Base-by-base conservation (phyloP, 2,797 vertebrate genomes). In the Pitangus sulphuratus region DNA sequence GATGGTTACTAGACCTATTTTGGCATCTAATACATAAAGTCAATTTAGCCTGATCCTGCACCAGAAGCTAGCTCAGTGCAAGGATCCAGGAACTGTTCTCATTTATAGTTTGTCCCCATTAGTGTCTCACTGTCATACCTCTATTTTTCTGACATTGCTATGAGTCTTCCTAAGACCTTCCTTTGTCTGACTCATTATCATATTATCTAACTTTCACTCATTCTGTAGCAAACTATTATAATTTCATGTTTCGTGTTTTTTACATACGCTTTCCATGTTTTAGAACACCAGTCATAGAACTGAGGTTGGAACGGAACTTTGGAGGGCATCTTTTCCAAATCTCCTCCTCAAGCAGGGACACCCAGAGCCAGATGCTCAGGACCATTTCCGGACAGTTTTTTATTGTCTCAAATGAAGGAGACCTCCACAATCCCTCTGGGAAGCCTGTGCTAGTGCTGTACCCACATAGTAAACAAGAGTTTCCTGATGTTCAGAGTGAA, bases 121-220 rank as follows among this genome's bases (percentile, higher is more conserved):
- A 45, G 5, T 9, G 3, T 28, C 19, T 69, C 56, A 76, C 22
- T 39, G 42, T 60, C 30, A 21, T 15, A 11, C 2, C 7, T 3
- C 6, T 78, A 15, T 72, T 53, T 82, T 87, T 65, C 54, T 82
- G 50, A 37, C 30, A 19, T 33, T 87, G 16, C 6, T 68, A 4
- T 22, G 15, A 44, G 31, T 47, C 33, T 83, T 47, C 10, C 56
- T 66, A 37, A 65, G 30, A 61, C 28, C 30, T 78, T 74, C 26
- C 35, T 64, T 51, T 15, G 8, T 44, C 19, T 79, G 31, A 24
- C 4, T 62, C 16, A n/a, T 9, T 21, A 37, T 61, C 28, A 11
- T 25, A 19, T 33, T 39, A 35, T 12, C 44, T 56, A 30, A 64
- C 9, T 56, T 42, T 22, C 28, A 48, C 0, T 0, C 17, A 45